Conservation (phyloP, 2,797 vertebrate species). For the Poeciliopsis paucimaculata region DNA sequence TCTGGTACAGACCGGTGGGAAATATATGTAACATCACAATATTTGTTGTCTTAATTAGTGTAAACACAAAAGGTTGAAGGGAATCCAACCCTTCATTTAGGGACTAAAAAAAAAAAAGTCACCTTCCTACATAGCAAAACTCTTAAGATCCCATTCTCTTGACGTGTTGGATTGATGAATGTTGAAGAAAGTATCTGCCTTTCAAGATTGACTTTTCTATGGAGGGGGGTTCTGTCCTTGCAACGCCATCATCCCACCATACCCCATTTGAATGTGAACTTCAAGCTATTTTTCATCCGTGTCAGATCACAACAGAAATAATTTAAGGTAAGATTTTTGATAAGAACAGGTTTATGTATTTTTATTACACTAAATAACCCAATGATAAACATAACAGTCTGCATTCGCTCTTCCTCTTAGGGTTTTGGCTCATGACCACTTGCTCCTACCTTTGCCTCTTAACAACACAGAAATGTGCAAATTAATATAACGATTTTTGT, state of each 20-base stretch:
- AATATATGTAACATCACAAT: background rate
- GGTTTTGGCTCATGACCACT: background rate
- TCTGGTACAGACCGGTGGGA: background rate
- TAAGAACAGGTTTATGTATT: no score
- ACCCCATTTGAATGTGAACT: no score
- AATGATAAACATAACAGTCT: no score
- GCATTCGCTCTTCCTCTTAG: background rate
- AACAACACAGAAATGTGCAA: background rate
- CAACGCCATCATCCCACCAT: no score
- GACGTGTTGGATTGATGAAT: background rate
- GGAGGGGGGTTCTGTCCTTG: no score
- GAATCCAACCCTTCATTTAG: no score
- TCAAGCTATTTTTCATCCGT: background rate
- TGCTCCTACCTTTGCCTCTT: background rate
- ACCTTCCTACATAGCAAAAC: background rate
- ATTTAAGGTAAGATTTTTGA: no score
- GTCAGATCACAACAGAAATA: background rate
- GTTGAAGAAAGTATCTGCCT: background rate
- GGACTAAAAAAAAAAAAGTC: no score
- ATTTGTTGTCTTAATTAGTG: no score
- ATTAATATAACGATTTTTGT: no score
- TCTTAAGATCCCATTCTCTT: background rate
- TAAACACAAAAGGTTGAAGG: no score
- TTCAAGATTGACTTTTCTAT: background rate
- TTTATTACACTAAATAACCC: no score